Percentiles rank a stretch among this genome's conserved stretches.
phyloP scores from a whole-genome alignment of 2,113 vertebrate genomes.

The Romanogobio albipinnatus region DNA sequence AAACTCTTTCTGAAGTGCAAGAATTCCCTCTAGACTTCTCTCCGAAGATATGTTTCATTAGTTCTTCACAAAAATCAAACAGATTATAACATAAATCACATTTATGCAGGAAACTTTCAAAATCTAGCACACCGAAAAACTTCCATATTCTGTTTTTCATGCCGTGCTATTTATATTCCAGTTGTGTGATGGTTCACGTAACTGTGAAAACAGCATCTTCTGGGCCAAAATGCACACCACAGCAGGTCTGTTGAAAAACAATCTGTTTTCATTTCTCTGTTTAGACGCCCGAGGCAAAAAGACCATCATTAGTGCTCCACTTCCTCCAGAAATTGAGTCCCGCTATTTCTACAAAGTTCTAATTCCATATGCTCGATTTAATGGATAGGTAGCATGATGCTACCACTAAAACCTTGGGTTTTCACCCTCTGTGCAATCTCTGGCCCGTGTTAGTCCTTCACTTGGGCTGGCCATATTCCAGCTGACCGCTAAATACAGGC shows the following conservation, averaged over 20 bases:
- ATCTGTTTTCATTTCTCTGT: conserved; percentile 21
- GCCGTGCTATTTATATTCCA: neutral
- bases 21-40: conserved; percentile 1
- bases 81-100: conserved; percentile 16
- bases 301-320: conserved; percentile 20
- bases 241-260: conserved; percentile 26
- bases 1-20: conserved; percentile 9
- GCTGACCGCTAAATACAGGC: conserved; percentile 67
- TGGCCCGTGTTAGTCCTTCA: conserved; percentile 63
- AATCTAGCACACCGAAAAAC: neutral
- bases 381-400: conserved; percentile 49
- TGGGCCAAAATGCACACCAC: conserved; percentile 7
- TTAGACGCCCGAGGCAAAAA: conserved; percentile 30
- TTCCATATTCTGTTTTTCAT: neutral
- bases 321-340: conserved; percentile 27
- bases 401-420: neutral
- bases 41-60: conserved; percentile 5
- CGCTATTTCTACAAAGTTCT: conserved; percentile 20
- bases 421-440: conserved; percentile 61
- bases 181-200: conserved; percentile 1
- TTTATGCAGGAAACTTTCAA: conserved; percentile 9
- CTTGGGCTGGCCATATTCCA: conserved; percentile 60
- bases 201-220: conserved; percentile 15
- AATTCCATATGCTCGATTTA: conserved; percentile 44
- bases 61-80: conserved; percentile 17